Conservation (phyloP, 37 sponge, comb jelly and placozoan genomes). For the Ephydatia muelleri region DNA sequence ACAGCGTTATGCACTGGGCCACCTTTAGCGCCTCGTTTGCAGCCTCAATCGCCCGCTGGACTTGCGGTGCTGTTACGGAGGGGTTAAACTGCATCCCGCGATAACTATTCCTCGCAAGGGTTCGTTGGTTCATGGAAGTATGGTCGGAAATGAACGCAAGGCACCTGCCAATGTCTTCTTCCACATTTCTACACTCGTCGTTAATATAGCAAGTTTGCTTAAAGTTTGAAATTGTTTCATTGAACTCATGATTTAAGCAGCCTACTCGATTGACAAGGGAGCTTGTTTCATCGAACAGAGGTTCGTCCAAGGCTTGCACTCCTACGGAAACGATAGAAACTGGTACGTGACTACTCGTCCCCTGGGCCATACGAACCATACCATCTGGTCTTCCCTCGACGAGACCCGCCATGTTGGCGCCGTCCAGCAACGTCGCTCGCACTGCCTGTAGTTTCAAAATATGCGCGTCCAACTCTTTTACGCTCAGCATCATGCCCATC, state of each 20-base stretch:
- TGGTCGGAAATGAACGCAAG: too few relatives aligned
- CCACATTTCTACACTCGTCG: too few relatives aligned
- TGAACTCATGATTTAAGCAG: constrained; percentile 26
- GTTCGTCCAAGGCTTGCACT: constrained; percentile 34
- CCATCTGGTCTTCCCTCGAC: neutral
- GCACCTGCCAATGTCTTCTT: constrained; percentile 38
- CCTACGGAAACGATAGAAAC: constrained; percentile 38
- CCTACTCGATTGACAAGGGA: constrained; percentile 33
- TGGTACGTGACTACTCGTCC: too few relatives aligned
- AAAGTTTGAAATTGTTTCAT: constrained; percentile 21
- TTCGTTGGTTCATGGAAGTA: too few relatives aligned
- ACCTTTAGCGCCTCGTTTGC: constrained; percentile 44
- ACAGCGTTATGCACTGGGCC: constrained; percentile 50
- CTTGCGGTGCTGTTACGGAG: too few relatives aligned
- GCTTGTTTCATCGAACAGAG: constrained; percentile 57
- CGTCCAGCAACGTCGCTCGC: constrained; percentile 44
- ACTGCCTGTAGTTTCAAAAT: constrained; percentile 65
- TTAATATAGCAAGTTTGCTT: constrained; percentile 30
- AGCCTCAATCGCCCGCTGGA: too few relatives aligned
- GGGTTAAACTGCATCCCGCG: constrained; percentile 34
- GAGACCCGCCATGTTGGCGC: constrained; percentile 7
- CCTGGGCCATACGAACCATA: neutral
- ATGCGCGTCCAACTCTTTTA: constrained; percentile 53
- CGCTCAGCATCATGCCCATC: constrained; percentile 15
- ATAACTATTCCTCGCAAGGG: too few relatives aligned